Conservation (phyloP, 2,797 vertebrate genomes). For the Arrhamphus sclerolepis region DNA sequence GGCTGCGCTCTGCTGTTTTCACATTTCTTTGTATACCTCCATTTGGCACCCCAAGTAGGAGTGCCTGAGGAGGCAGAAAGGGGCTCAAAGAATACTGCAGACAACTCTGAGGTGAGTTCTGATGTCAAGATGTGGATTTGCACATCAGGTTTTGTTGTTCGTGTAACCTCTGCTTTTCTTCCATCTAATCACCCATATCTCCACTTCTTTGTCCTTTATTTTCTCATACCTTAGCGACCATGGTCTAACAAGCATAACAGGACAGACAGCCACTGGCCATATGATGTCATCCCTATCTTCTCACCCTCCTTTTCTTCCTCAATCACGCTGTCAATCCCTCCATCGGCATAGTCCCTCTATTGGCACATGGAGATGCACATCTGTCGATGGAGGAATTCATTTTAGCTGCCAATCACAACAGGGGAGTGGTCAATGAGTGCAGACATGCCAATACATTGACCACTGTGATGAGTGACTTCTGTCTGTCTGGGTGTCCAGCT, state of each 20-base stretch:
- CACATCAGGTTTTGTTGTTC: slow-evolving; percentile 13
- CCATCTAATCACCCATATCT: slow-evolving; percentile 21
- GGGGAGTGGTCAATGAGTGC: slow-evolving; percentile 69
- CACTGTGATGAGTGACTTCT: slow-evolving; percentile 73
- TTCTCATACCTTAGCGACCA: slow-evolving; percentile 9
- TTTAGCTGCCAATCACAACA: slow-evolving; percentile 77
- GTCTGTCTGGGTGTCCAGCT: slow-evolving; percentile 41
- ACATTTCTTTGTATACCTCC: slow-evolving; percentile 46
- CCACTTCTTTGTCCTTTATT: slow-evolving; percentile 3
- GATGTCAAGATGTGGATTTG: slow-evolving; percentile 27
- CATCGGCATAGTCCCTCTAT: slow-evolving; percentile 62
- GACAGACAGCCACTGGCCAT: slow-evolving; percentile 35
- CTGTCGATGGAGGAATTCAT: slow-evolving; percentile 79
- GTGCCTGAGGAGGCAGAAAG: slow-evolving; percentile 31
- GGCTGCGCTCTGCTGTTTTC: slow-evolving; percentile 51
- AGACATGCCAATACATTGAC: slow-evolving; percentile 74
- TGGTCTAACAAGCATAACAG: slow-evolving; percentile 18
- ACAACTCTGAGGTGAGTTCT: slow-evolving; percentile 64
- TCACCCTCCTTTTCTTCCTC: slow-evolving; percentile 59
- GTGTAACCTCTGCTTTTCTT: slow-evolving; percentile 29
- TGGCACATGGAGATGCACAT: slow-evolving; percentile 65
- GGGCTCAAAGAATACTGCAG: slow-evolving; percentile 38
- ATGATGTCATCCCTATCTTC: slow-evolving; percentile 61
- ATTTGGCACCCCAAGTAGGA: slow-evolving; percentile 34
- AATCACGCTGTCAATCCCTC: slow-evolving; percentile 75